These are phyloP conservation scores for Criorhina ranunculi DNA, from an alignment of 2,888 invertebrate species.

Conservation along the genomic window DNA sequence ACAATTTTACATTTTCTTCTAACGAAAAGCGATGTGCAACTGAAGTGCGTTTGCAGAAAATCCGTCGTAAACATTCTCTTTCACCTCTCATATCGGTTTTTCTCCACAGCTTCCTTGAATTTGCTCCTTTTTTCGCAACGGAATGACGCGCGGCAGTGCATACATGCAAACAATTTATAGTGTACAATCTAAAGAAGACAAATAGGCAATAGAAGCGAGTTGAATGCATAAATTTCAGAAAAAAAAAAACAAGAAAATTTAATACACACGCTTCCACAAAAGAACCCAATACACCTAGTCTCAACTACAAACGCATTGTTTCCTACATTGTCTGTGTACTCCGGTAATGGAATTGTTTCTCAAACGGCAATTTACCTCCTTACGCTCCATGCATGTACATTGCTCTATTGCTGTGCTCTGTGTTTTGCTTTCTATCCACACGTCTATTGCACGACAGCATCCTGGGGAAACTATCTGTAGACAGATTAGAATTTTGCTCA, in stretches of 20 bases:
- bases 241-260: slow-evolving; percentile 11
- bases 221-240: slow-evolving; percentile 55
- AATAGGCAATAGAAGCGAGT: slow-evolving; percentile 49
- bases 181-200: slow-evolving; percentile 65
- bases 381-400: slow-evolving; percentile 41
- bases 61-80: slow-evolving; percentile 11
- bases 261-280: slow-evolving; percentile 24
- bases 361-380: slow-evolving; percentile 56
- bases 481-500: slow-evolving; percentile 64
- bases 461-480: slow-evolving; percentile 29
- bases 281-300: not conserved
- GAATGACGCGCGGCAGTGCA: slow-evolving; percentile 41
- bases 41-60: too few species aligned
- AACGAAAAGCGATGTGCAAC: too few species aligned
- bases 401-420: slow-evolving; percentile 28
- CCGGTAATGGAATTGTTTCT: slow-evolving; percentile 62
- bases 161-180: slow-evolving; percentile 39
- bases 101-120: not conserved
- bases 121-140: slow-evolving; percentile 11
- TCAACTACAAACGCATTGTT: slow-evolving; percentile 48
- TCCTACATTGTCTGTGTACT: slow-evolving; percentile 41
- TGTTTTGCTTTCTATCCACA: slow-evolving; percentile 48
- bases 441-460: slow-evolving; percentile 57
- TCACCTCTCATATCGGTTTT: slow-evolving; percentile 11
- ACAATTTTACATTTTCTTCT: too few species aligned